A percentile compares a stretch with the other conserved stretches of the same genome.
Evolutionary conservation across 2,888 invertebrate genomes (phyloP).

Genomic region (Dusona sp.): DNA sequence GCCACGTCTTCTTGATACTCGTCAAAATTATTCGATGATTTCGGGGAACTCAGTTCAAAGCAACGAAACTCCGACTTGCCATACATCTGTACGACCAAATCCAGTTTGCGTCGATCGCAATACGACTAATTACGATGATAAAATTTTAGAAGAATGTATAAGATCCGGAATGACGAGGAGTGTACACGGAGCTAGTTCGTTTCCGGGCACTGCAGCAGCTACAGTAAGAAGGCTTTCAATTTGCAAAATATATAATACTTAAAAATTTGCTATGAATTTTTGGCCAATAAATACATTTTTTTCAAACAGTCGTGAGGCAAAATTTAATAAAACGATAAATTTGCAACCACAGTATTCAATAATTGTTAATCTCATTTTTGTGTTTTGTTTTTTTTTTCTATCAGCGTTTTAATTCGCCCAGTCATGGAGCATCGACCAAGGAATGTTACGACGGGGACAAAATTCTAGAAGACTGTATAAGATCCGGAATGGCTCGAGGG

Average conservation of each 20-base stretch:
- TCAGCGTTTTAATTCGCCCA: slow-evolving; percentile 46
- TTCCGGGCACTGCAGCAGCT: slow-evolving; percentile 31
- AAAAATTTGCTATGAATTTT: not conserved
- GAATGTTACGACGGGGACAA: slow-evolving; percentile 82
- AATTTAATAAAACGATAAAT: not conserved
- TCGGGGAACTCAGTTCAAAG: slow-evolving; percentile 4
- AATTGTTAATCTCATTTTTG: not conserved
- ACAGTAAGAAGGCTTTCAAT: slow-evolving; percentile 52
- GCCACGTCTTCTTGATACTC: not conserved
- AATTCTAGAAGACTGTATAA: slow-evolving; percentile 89
- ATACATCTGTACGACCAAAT: not conserved
- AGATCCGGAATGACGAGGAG: slow-evolving; percentile 88
- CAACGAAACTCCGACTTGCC: not conserved
- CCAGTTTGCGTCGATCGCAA: slow-evolving; percentile 60
- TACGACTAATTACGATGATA: slow-evolving; percentile 86
- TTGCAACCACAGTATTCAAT: not conserved
- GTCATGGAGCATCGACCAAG: slow-evolving; percentile 18
- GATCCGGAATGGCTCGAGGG: slow-evolving; percentile 87
- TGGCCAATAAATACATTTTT: too few relatives aligned
- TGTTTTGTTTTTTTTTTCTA: not conserved
- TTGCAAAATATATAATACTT: not conserved
- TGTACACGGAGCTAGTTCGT: slow-evolving; percentile 31
- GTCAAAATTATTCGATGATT: not conserved
- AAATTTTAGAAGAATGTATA: slow-evolving; percentile 87
- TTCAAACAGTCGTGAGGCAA: too few relatives aligned